Base-by-base conservation (phyloP, 2,888 invertebrate species). In the Watsonalla cultraria region DNA sequence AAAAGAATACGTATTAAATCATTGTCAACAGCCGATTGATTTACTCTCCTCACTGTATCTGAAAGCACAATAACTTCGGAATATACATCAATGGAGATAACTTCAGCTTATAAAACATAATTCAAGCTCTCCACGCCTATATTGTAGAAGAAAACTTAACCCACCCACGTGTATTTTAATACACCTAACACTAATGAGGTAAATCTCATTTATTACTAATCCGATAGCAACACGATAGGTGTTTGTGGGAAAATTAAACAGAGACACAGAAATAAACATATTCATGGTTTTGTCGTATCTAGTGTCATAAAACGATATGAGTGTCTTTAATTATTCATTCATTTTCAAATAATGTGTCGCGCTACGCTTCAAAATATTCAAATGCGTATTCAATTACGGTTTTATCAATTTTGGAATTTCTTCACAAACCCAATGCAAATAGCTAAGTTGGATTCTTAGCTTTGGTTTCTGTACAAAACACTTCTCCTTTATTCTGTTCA, bases 131-230 rank as follows among this genome's bases (percentile, higher is more conserved):
- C 15, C 15, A 49, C 37, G 49, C 37, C 57, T 55, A 57, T 59
- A 59, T 54, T 15, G 52, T 24, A 33, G 60, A 63, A 60, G 59
- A 64, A 59, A 73, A 68, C 61, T 61, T 64, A 66, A 67, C 68
- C 78, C 80, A 80, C 84, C 82, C 78, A 84, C 82, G 70, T 68
- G 42, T 73, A 77, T 76, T 75, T 68, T 78, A 82, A 82, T 80
- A 54, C 63, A 61, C 66, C 66, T 61, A 66, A 73, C 68, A 63
- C 65, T 74, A 81, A 81, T 78, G 75, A 77, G 78, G 74, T 74
- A 78, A 82, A 79, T 78, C 76, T 78, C 78, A 74, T 81, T 80
- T 79, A 78, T 79, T 77, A 78, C 72, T 62, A 64, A 65, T 64
- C 62, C 65, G 67, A 77, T 78, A 70, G 69, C 65, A 70, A 75